Conservation (phyloP, 2,797 vertebrate genomes). For the Liasis olivaceus region DNA sequence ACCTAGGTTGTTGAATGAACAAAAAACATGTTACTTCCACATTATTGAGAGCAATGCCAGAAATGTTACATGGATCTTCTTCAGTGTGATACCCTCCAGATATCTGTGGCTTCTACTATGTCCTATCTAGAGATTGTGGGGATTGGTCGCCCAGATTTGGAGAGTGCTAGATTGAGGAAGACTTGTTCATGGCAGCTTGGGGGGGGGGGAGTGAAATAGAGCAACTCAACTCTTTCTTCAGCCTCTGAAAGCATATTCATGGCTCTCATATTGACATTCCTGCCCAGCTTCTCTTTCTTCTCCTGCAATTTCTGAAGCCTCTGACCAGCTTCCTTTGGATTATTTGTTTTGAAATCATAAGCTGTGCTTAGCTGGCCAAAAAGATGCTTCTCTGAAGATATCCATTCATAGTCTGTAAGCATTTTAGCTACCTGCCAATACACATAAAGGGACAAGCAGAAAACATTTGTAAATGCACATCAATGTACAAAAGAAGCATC, state of each 20-base stretch:
- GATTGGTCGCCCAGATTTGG: background rate
- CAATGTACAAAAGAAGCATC: background rate
- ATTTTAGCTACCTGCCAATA: slow-evolving; percentile 83
- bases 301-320: slow-evolving; percentile 88
- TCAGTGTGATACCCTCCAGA: background rate
- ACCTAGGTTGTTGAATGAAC: background rate
- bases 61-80: background rate
- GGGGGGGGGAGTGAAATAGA: background rate
- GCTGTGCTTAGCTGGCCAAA: slow-evolving; percentile 90
- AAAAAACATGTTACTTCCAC: background rate
- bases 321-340: slow-evolving; percentile 83
- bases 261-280: slow-evolving; percentile 87
- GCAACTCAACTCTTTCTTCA: slow-evolving; percentile 85
- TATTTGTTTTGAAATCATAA: slow-evolving; percentile 90
- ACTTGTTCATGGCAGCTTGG: background rate
- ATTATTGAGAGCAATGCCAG: background rate
- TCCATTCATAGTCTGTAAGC: slow-evolving; percentile 91
- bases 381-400: slow-evolving; percentile 83
- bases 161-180: background rate
- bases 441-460: background rate
- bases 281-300: slow-evolving; percentile 82
- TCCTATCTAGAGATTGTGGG: background rate
- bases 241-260: slow-evolving; percentile 90
- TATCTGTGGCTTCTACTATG: background rate
- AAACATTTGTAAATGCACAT: background rate